phyloP scores from a whole-genome alignment of 2,113 vertebrate genomes.

The Melanotaenia duboulayi region DNA sequence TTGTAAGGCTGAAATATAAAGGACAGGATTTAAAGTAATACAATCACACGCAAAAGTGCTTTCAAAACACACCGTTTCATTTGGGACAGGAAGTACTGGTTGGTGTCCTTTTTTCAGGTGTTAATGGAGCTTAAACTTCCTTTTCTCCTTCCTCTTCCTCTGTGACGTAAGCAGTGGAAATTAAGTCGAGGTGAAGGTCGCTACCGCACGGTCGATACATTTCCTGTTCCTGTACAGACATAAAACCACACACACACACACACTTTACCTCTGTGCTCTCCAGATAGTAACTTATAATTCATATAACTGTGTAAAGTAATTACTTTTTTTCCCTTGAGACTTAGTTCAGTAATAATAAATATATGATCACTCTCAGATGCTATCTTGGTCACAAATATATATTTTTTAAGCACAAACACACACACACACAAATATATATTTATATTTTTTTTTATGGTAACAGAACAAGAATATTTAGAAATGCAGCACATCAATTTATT shows the following conservation, averaged over 20 bases:
- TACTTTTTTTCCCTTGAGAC: too few species aligned
- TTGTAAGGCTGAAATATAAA: background rate
- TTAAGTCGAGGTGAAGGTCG: slow-evolving; percentile 12
- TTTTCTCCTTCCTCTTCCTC: slow-evolving; percentile 14
- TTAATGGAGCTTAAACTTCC: slow-evolving; percentile 5
- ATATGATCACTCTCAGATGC: too few species aligned
- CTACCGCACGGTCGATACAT: slow-evolving; percentile 1
- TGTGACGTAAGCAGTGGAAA: slow-evolving; percentile 11
- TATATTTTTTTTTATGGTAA: too few species aligned
- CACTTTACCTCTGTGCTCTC: background rate
- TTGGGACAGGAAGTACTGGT: slow-evolving; percentile 5
- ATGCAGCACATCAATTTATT: too few species aligned
- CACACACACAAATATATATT: too few species aligned
- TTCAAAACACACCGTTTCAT: background rate
- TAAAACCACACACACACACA: background rate
- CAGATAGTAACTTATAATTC: too few species aligned
- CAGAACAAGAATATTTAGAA: too few species aligned
- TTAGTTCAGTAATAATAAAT: too few species aligned
- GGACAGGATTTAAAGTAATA: background rate
- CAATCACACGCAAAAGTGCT: background rate
- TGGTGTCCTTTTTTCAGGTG: background rate
- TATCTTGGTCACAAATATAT: too few species aligned
- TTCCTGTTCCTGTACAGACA: slow-evolving; percentile 9
- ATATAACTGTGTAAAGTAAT: too few species aligned
- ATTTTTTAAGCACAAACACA: too few species aligned